Evolutionary conservation across 1,140 invertebrate species (phyloP).

Genomic region (Bicyclus anynana): DNA sequence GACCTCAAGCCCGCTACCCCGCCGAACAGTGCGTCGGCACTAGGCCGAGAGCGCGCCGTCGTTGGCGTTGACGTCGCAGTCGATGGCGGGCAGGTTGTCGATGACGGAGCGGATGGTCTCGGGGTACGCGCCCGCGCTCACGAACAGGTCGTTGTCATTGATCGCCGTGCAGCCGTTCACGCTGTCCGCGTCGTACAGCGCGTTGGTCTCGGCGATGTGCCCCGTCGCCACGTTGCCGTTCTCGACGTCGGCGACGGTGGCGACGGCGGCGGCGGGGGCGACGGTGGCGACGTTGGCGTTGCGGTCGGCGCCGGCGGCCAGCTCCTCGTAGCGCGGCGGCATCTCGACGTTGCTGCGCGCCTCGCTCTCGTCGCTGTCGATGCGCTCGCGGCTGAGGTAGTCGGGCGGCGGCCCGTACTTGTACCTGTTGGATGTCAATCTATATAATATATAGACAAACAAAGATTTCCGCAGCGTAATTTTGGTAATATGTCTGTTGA

Average conservation of each 20-base stretch:
- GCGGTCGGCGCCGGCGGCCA: constrained; percentile 19
- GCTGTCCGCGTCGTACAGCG: background rate
- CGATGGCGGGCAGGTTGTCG: constrained; percentile 59
- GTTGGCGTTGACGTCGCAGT: constrained; percentile 57
- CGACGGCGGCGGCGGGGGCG: background rate
- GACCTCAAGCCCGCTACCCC: too few relatives aligned
- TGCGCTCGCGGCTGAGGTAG: constrained; percentile 74
- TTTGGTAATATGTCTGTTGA: too few relatives aligned
- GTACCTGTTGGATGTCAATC: too few relatives aligned
- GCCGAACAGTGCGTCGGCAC: background rate
- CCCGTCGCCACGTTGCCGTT: background rate
- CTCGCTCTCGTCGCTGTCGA: constrained; percentile 32
- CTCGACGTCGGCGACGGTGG: background rate
- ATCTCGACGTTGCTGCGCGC: constrained; percentile 58
- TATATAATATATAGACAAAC: too few relatives aligned
- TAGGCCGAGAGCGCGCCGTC: too few relatives aligned
- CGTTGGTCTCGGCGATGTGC: background rate
- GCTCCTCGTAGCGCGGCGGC: constrained; percentile 61
- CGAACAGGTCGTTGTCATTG: constrained; percentile 7
- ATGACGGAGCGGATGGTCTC: constrained; percentile 51
- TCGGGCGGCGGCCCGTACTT: constrained; percentile 79
- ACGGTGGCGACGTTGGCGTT: constrained; percentile 7
- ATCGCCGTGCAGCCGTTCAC: constrained; percentile 8
- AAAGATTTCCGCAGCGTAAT: too few relatives aligned
- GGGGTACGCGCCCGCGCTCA: background rate